phyloP scores from a whole-genome alignment of 2,797 vertebrate genomes.

The Monodelphis domestica region DNA sequence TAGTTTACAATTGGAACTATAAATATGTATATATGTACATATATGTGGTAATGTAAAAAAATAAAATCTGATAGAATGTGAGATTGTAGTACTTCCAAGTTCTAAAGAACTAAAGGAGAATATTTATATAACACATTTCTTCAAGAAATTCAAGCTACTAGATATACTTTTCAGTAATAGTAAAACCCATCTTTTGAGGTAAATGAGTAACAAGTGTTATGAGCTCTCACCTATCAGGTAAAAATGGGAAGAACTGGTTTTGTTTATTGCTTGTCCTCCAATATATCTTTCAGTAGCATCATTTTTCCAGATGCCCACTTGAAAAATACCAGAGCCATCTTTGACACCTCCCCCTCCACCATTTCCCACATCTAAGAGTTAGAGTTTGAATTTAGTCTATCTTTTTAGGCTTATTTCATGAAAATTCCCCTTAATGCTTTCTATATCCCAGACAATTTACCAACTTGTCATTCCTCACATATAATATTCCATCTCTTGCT shows the following conservation, averaged over 20 bases:
- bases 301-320: background rate
- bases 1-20: background rate
- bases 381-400: background rate
- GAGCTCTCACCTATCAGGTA: background rate
- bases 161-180: constrained; percentile 10
- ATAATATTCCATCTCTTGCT: background rate
- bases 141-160: background rate
- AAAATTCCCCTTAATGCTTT: background rate
- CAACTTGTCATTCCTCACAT: background rate
- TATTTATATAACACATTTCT: background rate
- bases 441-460: background rate
- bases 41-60: constrained; percentile 7
- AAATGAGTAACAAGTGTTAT: background rate
- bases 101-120: constrained; percentile 12
- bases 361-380: background rate
- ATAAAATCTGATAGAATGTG: background rate
- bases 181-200: background rate
- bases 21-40: constrained; percentile 29
- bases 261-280: background rate
- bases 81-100: background rate
- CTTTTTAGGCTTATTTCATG: background rate
- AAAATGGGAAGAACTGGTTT: constrained; percentile 15
- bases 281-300: background rate
- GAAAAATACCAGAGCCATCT: background rate
- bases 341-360: background rate